Percentiles rank a stretch among this genome's conserved stretches.
Evolutionary conservation across 2,888 invertebrate genomes (phyloP).

Genomic region (Agrotis ipsilon): DNA sequence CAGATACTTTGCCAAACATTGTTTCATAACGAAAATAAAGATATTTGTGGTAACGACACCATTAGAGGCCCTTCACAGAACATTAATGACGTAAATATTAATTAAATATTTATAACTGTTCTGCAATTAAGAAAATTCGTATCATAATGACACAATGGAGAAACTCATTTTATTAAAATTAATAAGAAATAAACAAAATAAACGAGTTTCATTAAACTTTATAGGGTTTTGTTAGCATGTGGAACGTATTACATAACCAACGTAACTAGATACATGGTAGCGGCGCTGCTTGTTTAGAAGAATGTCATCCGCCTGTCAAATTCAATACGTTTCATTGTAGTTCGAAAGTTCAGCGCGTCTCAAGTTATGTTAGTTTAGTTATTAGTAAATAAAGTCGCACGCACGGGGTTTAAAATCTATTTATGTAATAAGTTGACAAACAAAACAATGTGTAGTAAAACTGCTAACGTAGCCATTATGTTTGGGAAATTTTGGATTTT

Average conservation of each 20-base stretch:
- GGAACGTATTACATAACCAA: too few species aligned
- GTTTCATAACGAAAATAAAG: background rate
- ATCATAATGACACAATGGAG: conserved; percentile 12
- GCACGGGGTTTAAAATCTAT: background rate
- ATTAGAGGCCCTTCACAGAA: background rate
- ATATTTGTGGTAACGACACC: background rate
- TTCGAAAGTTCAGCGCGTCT: too few species aligned
- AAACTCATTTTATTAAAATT: background rate
- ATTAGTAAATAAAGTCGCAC: too few species aligned
- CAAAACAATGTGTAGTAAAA: background rate
- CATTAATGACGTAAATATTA: background rate
- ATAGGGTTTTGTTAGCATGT: background rate
- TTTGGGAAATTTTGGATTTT: too few species aligned
- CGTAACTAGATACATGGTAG: too few species aligned
- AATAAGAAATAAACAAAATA: too few species aligned
- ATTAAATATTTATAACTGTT: conserved; percentile 7
- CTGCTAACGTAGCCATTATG: too few species aligned
- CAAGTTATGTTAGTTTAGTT: too few species aligned
- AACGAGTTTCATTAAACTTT: conserved; percentile 1
- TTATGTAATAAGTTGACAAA: background rate
- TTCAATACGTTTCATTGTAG: too few species aligned
- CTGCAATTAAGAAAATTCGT: background rate
- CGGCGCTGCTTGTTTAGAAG: too few species aligned
- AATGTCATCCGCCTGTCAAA: too few species aligned
- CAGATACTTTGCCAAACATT: background rate